phyloP scores from a whole-genome alignment of 2,113 vertebrate genomes.

The Toxotes jaculatrix region DNA sequence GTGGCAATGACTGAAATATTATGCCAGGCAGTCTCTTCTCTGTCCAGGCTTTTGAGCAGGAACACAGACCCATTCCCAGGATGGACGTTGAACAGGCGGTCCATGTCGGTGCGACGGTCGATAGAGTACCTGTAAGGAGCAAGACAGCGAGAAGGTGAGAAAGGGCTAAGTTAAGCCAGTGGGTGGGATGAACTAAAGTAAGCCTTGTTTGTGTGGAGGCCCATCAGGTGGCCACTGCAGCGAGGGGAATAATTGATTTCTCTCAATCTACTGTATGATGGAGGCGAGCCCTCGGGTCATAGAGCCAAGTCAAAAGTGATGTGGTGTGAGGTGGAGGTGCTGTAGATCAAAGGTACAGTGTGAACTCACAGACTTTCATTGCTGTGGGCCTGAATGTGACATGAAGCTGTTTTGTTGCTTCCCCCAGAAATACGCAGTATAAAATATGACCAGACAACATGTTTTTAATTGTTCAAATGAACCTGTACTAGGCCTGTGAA shows the following conservation, averaged over 20 bases:
- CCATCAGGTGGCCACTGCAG: neutral
- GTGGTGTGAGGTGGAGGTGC: neutral
- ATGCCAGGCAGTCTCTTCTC: constrained; percentile 93
- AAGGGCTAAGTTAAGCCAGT: neutral
- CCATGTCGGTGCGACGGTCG: constrained; percentile 94
- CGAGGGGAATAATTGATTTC: neutral
- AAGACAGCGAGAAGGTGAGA: constrained; percentile 4
- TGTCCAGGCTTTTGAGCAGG: constrained; percentile 90
- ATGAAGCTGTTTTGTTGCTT: neutral
- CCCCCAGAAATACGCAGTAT: neutral
- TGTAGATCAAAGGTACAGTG: neutral
- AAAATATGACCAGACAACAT: neutral
- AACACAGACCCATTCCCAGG: constrained; percentile 93
- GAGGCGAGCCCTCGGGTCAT: neutral
- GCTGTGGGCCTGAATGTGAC: neutral
- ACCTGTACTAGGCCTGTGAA: neutral
- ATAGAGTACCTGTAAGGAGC: constrained; percentile 90
- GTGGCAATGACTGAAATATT: constrained; percentile 94
- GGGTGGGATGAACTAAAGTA: neutral
- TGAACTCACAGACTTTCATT: constrained; percentile 7
- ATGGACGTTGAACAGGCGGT: constrained; percentile 92
- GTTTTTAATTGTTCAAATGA: neutral
- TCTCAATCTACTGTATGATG: neutral
- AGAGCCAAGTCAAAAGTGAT: neutral
- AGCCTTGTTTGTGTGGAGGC: neutral